Percentiles rank a stretch among this genome's conserved stretches.
phyloP scores from a whole-genome alignment of 1,140 invertebrate genomes.

The Drosophila saltans region DNA sequence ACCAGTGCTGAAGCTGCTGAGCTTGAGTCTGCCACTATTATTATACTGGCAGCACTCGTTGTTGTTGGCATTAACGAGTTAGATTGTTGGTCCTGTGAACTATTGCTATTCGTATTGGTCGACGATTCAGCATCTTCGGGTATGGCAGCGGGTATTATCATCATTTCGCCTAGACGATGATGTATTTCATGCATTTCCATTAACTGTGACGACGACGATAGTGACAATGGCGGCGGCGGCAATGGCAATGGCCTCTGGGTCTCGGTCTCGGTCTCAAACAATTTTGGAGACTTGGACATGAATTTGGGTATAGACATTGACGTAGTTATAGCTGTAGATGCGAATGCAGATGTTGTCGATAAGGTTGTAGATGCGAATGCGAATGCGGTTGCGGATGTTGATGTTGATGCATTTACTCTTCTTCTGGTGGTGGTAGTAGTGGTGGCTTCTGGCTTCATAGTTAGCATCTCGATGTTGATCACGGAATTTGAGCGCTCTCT shows the following conservation, averaged over 20 bases:
- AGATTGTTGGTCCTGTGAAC: constrained; percentile 35
- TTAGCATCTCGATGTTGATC: constrained; percentile 78
- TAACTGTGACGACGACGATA: constrained; percentile 17
- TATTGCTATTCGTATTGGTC: constrained; percentile 48
- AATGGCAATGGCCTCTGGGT: constrained; percentile 58
- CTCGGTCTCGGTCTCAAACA: constrained; percentile 37
- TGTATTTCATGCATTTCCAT: constrained; percentile 13
- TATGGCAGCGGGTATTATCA: constrained; percentile 53
- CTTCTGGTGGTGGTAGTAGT: too few relatives aligned
- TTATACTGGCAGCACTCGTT: background rate
- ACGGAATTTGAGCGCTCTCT: constrained; percentile 80
- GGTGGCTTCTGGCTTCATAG: constrained; percentile 50
- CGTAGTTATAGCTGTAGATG: constrained; percentile 35
- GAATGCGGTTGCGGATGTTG: constrained; percentile 17
- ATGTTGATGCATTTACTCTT: background rate
- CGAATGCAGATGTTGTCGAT: constrained; percentile 14
- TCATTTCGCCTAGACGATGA: constrained; percentile 26
- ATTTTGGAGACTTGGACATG: constrained; percentile 42
- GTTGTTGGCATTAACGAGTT: constrained; percentile 7
- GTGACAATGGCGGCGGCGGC: constrained; percentile 20
- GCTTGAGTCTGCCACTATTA: constrained; percentile 27
- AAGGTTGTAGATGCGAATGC: constrained; percentile 6
- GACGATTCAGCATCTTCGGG: constrained; percentile 61
- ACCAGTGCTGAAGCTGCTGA: constrained; percentile 28
- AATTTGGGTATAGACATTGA: constrained; percentile 47